Evolutionary conservation across 2,113 vertebrate species (phyloP).

Genomic region (Alligator mississippiensis): DNA sequence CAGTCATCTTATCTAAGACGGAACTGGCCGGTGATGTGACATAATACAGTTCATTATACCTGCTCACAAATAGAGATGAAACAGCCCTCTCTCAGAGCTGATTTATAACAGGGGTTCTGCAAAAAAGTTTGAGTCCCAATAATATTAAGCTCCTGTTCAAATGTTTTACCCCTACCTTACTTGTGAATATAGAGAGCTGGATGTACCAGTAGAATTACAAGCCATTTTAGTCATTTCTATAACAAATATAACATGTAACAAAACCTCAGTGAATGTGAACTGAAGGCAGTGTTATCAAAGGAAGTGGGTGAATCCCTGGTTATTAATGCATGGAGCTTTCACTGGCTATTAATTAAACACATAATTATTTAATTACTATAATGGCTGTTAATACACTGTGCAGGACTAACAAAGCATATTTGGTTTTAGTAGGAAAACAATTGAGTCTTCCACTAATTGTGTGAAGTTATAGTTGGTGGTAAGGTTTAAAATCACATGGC

Average conservation of each 20-base stretch:
- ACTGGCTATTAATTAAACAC: too few relatives aligned
- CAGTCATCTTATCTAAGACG: too few relatives aligned
- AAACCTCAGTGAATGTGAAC: not conserved
- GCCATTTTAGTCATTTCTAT: not conserved
- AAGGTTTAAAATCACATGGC: too few relatives aligned
- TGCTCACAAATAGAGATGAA: constrained; percentile 3
- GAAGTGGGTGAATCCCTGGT: not conserved
- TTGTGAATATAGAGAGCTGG: too few relatives aligned
- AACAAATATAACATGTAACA: not conserved
- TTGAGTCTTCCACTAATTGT: not conserved
- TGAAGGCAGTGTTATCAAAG: not conserved
- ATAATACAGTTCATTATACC: not conserved
- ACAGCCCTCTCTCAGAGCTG: not conserved
- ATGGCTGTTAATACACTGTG: too few relatives aligned
- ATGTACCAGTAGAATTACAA: not conserved
- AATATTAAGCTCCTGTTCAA: constrained; percentile 11
- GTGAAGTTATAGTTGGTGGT: not conserved
- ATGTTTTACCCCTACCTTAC: too few relatives aligned
- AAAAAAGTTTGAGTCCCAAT: not conserved
- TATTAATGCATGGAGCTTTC: not conserved
- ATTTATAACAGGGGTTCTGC: constrained; percentile 14
- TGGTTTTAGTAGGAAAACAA: not conserved
- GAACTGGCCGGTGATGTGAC: not conserved
- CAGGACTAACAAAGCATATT: not conserved
- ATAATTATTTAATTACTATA: too few relatives aligned